Base-by-base conservation (phyloP, 2,797 vertebrate genomes). In the Aldrovandia affinis region DNA sequence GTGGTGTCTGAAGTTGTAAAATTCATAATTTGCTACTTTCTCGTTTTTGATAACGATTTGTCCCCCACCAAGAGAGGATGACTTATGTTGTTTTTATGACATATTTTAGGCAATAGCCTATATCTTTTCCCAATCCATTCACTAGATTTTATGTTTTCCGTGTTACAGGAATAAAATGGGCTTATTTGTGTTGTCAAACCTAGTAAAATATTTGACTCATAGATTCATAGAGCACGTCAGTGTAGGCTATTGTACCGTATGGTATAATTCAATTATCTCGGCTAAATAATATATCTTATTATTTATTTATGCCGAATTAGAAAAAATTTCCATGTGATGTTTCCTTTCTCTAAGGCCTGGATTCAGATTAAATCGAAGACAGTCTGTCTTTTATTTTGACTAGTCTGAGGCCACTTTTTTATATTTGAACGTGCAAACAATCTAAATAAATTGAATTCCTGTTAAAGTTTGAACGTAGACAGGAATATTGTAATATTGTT, bases 151-250 rank as follows among this genome's bases (percentile, higher is more conserved):
- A 6, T 68, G 33, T 18, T 73, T 22, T 73, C 15, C 68, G 36
- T 73, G 63, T 39, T 39, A 33, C 68, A 39, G 2, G 33, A 22
- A 18, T 39, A 39, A 2, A 33, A 12, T 36, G 36, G 36, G 3
- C 20, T 36, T 42, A 8, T 73, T 36, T 73, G 14, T 39, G 12
- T 33, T 8, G 33, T 14, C 33, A 18, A 73, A 15, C 36, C 33
- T 6, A 68, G 28, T 73, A 73, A 73, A 73, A 73, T 73, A 73
- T 73, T 73, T 73, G 15, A 39, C 18, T n/a, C n/a, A n/a, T n/a
- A 18, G 1, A 73, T 73, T 73, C 36, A 20, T 22, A 20, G 36
- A 73, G 39, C 68, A 73, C 39, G 3, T 73, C 6, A 6, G 18
- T 73, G 68, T 39, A 36, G 68, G 15, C 68, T 33, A 20, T 68